Percentiles rank a stretch among this genome's conserved stretches.
Conservation (phyloP, 2,888 invertebrate genomes). For the Sinotaia quadrata region DNA sequence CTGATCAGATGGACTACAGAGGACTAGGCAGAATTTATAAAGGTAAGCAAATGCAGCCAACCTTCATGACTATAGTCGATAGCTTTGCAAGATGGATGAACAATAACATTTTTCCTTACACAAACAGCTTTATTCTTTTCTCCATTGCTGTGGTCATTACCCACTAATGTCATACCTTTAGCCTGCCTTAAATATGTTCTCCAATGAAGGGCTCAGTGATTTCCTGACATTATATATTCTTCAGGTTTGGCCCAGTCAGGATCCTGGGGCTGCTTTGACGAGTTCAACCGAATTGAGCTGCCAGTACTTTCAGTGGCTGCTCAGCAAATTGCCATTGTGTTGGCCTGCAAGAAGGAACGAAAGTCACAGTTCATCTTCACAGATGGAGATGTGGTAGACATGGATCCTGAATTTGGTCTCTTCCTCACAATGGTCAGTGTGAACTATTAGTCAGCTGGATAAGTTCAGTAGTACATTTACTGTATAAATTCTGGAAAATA, state of each 20-base stretch:
- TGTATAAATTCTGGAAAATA: not conserved
- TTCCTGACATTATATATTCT: too few species aligned
- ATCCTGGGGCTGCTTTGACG: slow-evolving; percentile 98
- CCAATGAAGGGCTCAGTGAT: too few species aligned
- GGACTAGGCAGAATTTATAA: slow-evolving; percentile 96
- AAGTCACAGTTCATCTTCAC: slow-evolving; percentile 92
- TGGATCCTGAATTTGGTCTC: slow-evolving; percentile 97
- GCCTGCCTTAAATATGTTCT: too few species aligned
- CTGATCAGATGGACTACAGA: slow-evolving; percentile 98
- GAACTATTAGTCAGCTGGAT: not conserved
- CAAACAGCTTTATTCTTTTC: not conserved
- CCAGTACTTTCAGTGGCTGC: slow-evolving; percentile 96
- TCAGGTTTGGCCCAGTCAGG: slow-evolving; percentile 92
- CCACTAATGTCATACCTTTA: too few species aligned
- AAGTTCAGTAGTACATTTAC: not conserved
- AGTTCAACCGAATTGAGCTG: slow-evolving; percentile 93
- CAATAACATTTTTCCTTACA: too few species aligned
- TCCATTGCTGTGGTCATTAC: too few species aligned
- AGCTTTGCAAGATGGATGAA: too few species aligned
- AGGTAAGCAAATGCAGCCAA: too few species aligned
- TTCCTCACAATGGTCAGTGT: slow-evolving; percentile 92
- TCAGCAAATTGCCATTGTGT: slow-evolving; percentile 93
- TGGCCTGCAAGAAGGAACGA: slow-evolving; percentile 94
- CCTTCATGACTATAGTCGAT: too few species aligned
- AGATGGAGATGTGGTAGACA: slow-evolving; percentile 92